Conservation (phyloP, 2,113 vertebrate species). For the Onychostoma macrolepis region DNA sequence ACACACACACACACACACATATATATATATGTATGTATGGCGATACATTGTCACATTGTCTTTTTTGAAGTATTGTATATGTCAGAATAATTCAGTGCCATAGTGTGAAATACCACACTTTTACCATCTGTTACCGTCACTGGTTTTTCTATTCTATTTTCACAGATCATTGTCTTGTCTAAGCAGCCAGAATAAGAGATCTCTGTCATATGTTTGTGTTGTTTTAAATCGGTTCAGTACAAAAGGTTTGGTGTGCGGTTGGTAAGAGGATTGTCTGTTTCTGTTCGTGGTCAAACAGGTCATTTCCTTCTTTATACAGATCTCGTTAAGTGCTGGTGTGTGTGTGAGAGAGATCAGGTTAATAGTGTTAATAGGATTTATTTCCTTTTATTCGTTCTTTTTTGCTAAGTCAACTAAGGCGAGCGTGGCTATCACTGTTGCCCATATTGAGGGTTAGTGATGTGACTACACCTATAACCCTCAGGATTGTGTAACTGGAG, state of each 20-base stretch:
- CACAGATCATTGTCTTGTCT: not conserved
- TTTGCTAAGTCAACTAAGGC: not conserved
- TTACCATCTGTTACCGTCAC: not conserved
- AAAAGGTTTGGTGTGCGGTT: not conserved
- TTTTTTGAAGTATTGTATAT: no score
- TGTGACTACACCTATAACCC: not conserved
- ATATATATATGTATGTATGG: no score
- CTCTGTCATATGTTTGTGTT: not conserved
- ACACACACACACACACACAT: no score
- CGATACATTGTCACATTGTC: no score
- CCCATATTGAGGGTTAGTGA: not conserved
- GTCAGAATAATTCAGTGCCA: not conserved
- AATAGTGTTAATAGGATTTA: not conserved
- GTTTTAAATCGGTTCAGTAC: not conserved
- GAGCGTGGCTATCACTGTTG: not conserved
- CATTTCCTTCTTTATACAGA: constrained; percentile 14
- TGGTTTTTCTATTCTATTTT: not conserved
- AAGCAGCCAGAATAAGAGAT: not conserved
- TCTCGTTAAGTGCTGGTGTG: not conserved
- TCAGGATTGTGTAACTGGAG: not conserved
- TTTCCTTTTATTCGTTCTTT: not conserved
- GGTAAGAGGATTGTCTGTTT: constrained; percentile 24
- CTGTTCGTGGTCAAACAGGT: not conserved
- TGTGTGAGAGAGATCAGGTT: not conserved
- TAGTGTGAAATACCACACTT: not conserved